Conservation (phyloP, 2,888 invertebrate species). For the Chloromyia formosa region DNA sequence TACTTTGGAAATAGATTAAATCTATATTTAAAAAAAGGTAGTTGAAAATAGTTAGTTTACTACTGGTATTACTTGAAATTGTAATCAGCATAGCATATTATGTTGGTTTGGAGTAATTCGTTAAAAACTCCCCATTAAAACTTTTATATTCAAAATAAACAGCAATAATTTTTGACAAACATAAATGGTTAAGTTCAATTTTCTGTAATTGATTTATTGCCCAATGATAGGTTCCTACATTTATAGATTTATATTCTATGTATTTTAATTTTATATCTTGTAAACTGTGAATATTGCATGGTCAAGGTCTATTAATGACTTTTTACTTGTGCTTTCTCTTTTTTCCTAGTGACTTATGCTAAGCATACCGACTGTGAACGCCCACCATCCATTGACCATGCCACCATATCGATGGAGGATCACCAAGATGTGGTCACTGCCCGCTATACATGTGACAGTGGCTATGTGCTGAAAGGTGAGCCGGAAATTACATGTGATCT, state of each 20-base stretch:
- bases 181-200: background rate
- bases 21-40: no score
- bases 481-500: slow-evolving; percentile 57
- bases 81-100: no score
- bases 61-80: no score
- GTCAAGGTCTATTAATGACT: slow-evolving; percentile 13
- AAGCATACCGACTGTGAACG: slow-evolving; percentile 59
- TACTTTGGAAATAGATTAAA: no score
- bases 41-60: no score
- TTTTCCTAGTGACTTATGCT: slow-evolving; percentile 46
- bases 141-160: background rate
- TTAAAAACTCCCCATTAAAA: no score
- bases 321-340: background rate
- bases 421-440: slow-evolving; percentile 59
- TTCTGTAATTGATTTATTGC: slow-evolving; percentile 20
- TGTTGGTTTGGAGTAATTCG: no score
- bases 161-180: background rate
- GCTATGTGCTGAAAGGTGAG: slow-evolving; percentile 58
- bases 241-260: background rate
- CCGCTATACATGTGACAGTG: slow-evolving; percentile 58
- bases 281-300: background rate
- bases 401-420: slow-evolving; percentile 54
- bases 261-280: background rate
- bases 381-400: slow-evolving; percentile 58
- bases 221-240: background rate